These are phyloP conservation scores for Melangyna quadrimaculata DNA, from an alignment of 2,888 invertebrate species.

Conservation along the genomic window DNA sequence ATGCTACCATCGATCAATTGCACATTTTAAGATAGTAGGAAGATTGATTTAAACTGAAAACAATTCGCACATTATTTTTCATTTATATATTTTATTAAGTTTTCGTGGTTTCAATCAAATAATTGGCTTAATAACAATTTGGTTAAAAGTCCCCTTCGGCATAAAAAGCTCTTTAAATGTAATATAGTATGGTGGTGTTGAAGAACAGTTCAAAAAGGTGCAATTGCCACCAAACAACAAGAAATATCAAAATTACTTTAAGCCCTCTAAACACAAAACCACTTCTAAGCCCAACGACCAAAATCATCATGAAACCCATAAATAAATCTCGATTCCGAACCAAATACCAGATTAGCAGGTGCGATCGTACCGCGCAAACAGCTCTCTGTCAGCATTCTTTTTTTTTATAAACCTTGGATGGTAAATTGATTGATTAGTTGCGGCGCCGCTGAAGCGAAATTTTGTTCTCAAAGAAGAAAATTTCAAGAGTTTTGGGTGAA, in stretches of 20 bases:
- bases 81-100: not conserved
- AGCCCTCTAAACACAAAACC: slow-evolving; percentile 47
- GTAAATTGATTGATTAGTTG: slow-evolving; percentile 59
- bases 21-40: slow-evolving; percentile 41
- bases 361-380: slow-evolving; percentile 6
- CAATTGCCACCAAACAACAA: slow-evolving; percentile 3
- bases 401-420: slow-evolving; percentile 26
- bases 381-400: slow-evolving; percentile 38
- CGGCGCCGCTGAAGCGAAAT: slow-evolving; percentile 11
- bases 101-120: not conserved
- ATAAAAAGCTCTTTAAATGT: slow-evolving; percentile 31
- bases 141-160: slow-evolving; percentile 7
- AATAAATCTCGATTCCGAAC: slow-evolving; percentile 47
- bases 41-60: slow-evolving; percentile 20
- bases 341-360: slow-evolving; percentile 40
- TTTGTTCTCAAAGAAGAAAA: slow-evolving; percentile 29
- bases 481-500: not conserved
- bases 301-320: slow-evolving; percentile 14
- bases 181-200: not conserved
- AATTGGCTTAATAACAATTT: not conserved
- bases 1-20: slow-evolving; percentile 34
- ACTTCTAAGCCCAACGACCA: not conserved
- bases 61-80: not conserved
- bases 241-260: slow-evolving; percentile 34
- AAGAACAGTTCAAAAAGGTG: slow-evolving; percentile 47